Evolutionary conservation across 2,113 vertebrate genomes (phyloP).

Genomic region (Brachirus orientalis): DNA sequence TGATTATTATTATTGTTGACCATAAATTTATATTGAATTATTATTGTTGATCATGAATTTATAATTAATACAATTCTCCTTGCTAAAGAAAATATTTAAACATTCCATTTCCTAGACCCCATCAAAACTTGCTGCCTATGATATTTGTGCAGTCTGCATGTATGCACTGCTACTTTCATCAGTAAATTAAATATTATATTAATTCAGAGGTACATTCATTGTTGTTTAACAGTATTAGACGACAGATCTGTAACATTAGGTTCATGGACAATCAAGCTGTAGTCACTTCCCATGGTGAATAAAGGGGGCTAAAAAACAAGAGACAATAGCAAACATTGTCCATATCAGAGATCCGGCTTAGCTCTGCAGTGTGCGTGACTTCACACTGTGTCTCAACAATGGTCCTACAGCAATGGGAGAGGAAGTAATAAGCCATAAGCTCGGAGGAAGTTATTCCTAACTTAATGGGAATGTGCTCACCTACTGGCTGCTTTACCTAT

Average conservation of each 20-base stretch:
- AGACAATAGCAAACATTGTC: slow-evolving; percentile 68
- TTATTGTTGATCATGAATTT: no score
- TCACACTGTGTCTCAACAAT: slow-evolving; percentile 55
- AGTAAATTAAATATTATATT: no score
- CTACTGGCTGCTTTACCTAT: slow-evolving; percentile 43
- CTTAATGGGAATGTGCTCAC: slow-evolving; percentile 52
- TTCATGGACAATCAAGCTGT: slow-evolving; percentile 13
- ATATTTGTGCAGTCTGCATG: no score
- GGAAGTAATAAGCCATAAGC: slow-evolving; percentile 66
- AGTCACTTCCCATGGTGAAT: slow-evolving; percentile 32
- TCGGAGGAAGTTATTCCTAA: slow-evolving; percentile 54
- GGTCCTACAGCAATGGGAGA: slow-evolving; percentile 33
- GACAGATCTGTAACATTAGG: background rate
- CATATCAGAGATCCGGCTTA: slow-evolving; percentile 32
- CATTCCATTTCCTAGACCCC: no score
- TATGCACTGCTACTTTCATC: no score
- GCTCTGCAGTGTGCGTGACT: slow-evolving; percentile 38
- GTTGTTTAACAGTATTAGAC: no score
- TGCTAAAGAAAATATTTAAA: no score
- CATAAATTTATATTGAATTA: no score
- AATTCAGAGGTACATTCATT: no score
- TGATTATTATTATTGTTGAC: no score
- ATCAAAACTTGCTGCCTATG: no score
- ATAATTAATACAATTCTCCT: no score
- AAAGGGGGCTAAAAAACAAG: background rate